These are phyloP conservation scores for Euura lappo DNA, from an alignment of 1,140 invertebrate genomes.

Conservation along the genomic window DNA sequence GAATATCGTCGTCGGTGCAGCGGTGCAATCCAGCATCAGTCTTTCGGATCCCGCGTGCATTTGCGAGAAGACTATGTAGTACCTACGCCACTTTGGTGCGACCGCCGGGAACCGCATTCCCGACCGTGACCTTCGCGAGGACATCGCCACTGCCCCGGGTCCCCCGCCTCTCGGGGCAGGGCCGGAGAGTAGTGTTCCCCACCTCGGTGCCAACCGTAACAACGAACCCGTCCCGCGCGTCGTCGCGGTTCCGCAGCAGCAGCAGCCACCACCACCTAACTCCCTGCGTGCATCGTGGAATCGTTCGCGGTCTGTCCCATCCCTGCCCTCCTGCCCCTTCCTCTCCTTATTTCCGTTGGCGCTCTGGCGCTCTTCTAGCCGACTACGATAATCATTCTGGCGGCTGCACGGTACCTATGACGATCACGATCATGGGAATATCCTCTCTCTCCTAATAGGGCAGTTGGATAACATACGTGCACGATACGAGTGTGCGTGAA, in stretches of 20 bases:
- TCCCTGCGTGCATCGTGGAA: constrained; percentile 4
- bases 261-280: constrained; percentile 16
- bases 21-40: neutral
- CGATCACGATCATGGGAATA: neutral
- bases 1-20: neutral
- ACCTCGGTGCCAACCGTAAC: constrained; percentile 18
- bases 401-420: neutral
- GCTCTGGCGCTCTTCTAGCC: too few species aligned
- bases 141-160: constrained; percentile 56
- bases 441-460: neutral
- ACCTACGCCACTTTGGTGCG: constrained; percentile 51
- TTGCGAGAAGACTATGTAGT: too few species aligned
- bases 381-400: neutral
- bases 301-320: constrained; percentile 5
- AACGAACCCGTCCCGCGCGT: constrained; percentile 18
- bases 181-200: constrained; percentile 9
- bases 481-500: too few species aligned
- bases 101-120: constrained; percentile 59
- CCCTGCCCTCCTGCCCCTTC: constrained; percentile 16
- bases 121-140: constrained; percentile 63
- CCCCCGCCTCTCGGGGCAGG: constrained; percentile 19
- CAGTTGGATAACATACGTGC: too few species aligned
- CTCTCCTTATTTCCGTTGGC: neutral
- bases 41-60: too few species aligned
- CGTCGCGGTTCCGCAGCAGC: constrained; percentile 19